Percentiles rank a stretch among this genome's conserved stretches.
Evolutionary conservation across 2,888 invertebrate genomes (phyloP).

Genomic region (Acrocyrtus sp.): DNA sequence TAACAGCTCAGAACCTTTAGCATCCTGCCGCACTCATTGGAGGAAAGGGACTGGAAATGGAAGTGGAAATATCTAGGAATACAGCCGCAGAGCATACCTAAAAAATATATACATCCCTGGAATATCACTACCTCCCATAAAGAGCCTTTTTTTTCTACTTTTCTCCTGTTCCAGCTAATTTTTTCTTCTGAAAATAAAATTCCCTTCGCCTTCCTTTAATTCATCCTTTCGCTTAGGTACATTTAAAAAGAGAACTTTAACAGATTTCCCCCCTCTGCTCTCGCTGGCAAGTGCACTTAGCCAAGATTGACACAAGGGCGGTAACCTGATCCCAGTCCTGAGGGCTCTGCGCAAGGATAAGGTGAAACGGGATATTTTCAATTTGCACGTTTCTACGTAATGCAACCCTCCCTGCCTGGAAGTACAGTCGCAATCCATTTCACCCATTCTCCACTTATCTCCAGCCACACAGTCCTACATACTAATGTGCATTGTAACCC

Average conservation of each 20-base stretch:
- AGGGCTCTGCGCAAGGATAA: no score
- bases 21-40: slow-evolving; percentile 4
- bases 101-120: no score
- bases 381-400: no score
- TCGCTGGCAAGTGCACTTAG: slow-evolving; percentile 47
- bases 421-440: no score
- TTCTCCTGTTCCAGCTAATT: neutral
- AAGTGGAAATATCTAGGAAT: neutral
- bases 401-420: no score
- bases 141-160: no score
- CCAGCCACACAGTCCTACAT: no score
- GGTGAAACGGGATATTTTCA: no score
- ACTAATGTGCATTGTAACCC: no score
- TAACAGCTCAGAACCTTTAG: neutral
- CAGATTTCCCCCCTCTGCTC: slow-evolving; percentile 19
- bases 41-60: neutral
- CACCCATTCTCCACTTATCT: no score
- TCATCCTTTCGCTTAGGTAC: no score
- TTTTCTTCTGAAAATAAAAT: slow-evolving; percentile 11
- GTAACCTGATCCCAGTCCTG: slow-evolving; percentile 47
- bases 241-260: slow-evolving; percentile 7
- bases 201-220: neutral
- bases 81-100: neutral
- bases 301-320: slow-evolving; percentile 54
- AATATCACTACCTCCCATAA: no score